Evolutionary conservation across 2,797 vertebrate species (phyloP), one percentile per base, ranked within the genome.

Genomic region (Valencia hispanica): DNA sequence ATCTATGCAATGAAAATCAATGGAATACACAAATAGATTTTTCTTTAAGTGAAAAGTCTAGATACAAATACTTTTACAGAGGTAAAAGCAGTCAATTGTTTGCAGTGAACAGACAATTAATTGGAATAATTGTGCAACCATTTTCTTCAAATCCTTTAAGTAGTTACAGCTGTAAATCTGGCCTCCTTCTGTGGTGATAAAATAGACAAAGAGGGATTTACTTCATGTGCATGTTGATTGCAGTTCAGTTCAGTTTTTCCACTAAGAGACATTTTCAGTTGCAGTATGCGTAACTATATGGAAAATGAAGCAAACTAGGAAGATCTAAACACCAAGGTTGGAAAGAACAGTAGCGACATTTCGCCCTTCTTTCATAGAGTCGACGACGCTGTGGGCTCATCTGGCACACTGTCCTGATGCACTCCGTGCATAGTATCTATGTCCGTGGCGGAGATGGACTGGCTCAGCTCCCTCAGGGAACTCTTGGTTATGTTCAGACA

Each of bases 401-500:
- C 91, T 41, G 83, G 85, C 43, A 82, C 55, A 53, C 45, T 66
- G 34, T 88, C 82, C 41, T 78, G 83, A 50, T 71, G 79, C 75
- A 66, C 79, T 41, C 11, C 83, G 4, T 89, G 75, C 55, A 88
- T 63, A 7, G 92, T 94, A 68, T 91, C 90, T 0, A 92, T n/a
- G 71, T 99, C 97, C 0, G 96, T 98, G 39, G 92, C 95, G 0
- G 96, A 97, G 69, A 96, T 92, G 0, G 97, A 97, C 79, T 96
- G 96, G 89, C 95, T 97, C 73, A 98, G 90, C 88, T 98, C 97
- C 92, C 96, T 93, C 70, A 99, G 92, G 0, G 97, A 97, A 77
- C 92, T 92, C 91, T 99, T 99, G 0, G 97, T 96, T 61, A 97
- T 91, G 68, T 96, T 95, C 18, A 97, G 93, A 78, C 96, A 95